phyloP scores from a whole-genome alignment of 2,888 invertebrate species.

The Arge pagana region DNA sequence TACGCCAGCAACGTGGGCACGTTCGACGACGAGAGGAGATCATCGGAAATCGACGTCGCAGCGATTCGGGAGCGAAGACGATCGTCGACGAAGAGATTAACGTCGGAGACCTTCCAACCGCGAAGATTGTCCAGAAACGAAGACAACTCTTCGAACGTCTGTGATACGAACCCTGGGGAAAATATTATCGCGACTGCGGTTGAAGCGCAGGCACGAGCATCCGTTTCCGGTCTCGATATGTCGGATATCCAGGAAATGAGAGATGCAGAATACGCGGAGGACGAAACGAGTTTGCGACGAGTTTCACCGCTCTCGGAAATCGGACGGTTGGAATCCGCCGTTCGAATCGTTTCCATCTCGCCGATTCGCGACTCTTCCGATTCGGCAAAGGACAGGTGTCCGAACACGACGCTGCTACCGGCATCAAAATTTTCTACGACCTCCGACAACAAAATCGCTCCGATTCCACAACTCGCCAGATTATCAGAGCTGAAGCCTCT shows the following conservation, averaged over 20 bases:
- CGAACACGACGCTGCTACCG: no score
- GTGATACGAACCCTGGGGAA: constrained; percentile 19
- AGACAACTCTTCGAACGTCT: constrained; percentile 13
- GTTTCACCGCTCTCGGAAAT: no score
- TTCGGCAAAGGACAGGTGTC: background rate
- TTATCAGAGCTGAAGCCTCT: background rate
- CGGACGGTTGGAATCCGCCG: no score
- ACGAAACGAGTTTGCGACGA: no score
- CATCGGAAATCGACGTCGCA: constrained; percentile 31
- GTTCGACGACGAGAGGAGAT: constrained; percentile 48
- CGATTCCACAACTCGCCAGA: no score
- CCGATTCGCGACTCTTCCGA: no score
- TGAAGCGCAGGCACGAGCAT: constrained; percentile 40
- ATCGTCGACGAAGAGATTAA: constrained; percentile 38
- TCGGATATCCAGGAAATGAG: constrained; percentile 45
- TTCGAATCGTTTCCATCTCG: no score
- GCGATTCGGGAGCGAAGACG: constrained; percentile 36
- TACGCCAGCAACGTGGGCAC: constrained; percentile 48
- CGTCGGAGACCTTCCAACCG: constrained; percentile 8
- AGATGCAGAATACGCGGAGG: constrained; percentile 22
- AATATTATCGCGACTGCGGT: constrained; percentile 45
- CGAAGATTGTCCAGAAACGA: constrained; percentile 9
- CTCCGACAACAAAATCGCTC: no score
- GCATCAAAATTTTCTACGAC: no score
- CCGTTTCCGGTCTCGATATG: constrained; percentile 42